Conservation (phyloP, 2,113 vertebrate species). For the Scomber scombrus region DNA sequence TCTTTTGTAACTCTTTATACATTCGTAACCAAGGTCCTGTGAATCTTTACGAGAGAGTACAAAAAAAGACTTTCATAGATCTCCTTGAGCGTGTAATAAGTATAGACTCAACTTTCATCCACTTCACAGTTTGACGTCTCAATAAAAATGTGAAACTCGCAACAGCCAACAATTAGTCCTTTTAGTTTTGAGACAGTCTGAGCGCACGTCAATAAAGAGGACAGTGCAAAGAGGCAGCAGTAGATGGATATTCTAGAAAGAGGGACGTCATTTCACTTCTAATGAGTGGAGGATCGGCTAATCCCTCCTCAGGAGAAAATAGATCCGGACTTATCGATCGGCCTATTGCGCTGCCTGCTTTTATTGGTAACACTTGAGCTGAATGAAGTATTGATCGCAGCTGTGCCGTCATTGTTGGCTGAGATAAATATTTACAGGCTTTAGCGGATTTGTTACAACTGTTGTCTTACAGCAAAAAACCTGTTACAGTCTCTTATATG, state of each 20-base stretch:
- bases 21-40: neutral
- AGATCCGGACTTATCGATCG: constrained; percentile 55
- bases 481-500: constrained; percentile 1
- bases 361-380: constrained; percentile 74
- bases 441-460: constrained; percentile 54
- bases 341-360: constrained; percentile 52
- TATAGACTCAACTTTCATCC: constrained; percentile 29
- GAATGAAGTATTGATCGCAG: constrained; percentile 73
- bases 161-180: constrained; percentile 41
- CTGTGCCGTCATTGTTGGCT: constrained; percentile 52
- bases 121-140: constrained; percentile 32
- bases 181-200: constrained; percentile 5
- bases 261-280: constrained; percentile 68
- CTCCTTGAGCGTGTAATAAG: neutral
- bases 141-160: constrained; percentile 40
- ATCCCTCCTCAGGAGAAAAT: constrained; percentile 37
- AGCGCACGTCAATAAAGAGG: constrained; percentile 53
- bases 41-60: neutral
- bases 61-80: neutral
- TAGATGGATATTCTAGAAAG: constrained; percentile 39
- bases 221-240: constrained; percentile 32
- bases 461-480: constrained; percentile 39
- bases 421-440: constrained; percentile 74
- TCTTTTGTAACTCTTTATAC: no score
- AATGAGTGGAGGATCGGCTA: constrained; percentile 63